Base-by-base conservation (phyloP, 2,113 vertebrate genomes). In the Apteryx owenii region DNA sequence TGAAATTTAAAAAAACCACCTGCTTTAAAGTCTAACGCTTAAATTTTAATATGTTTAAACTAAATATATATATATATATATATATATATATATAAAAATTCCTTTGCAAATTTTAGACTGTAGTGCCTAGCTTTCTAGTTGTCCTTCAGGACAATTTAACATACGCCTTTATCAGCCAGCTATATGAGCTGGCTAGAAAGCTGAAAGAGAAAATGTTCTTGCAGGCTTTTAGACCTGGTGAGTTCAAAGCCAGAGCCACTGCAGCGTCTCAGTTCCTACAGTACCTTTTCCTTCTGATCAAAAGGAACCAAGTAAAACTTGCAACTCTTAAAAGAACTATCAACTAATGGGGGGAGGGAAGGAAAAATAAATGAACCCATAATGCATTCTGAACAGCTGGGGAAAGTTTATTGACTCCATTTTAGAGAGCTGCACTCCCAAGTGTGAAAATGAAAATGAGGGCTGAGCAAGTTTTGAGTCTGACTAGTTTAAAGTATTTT, bases 141-240 rank as follows among this genome's bases (percentile, higher is more conserved):
- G 88, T 94, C 97, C 95, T 97, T 96, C 95, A 96, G 95, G 94
- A 96, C 96, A 96, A 96, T 97, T 97, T 97, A 95, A 51, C 87
- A 9, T 26, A 70, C 38, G 36, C 50, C 95, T 95, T 97, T 92
- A 96, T 89, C 92, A 93, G 61, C 11, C 66, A 93, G 68, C 75
- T 65, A 76, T 66, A 31, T 5, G 66, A 95, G 92, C 73, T 14
- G 13, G 83, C 73, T 40, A 8, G 79, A 95, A 93, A 93, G 90
- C 85, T 38, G 92, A 89, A 97, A 94, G 93, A 65, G 85, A 94
- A 95, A 95, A 97, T 96, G 91, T 96, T 96, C 97, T 98, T 94
- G 96, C 86, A 97, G 97, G 94, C 97, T 97, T 97, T 97, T 96
- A 98, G 96, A 96, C 97, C 97, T 97, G 97, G 97, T 91, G 97